Conservation (phyloP, 2,888 invertebrate species). For the Drosophila helvetica region DNA sequence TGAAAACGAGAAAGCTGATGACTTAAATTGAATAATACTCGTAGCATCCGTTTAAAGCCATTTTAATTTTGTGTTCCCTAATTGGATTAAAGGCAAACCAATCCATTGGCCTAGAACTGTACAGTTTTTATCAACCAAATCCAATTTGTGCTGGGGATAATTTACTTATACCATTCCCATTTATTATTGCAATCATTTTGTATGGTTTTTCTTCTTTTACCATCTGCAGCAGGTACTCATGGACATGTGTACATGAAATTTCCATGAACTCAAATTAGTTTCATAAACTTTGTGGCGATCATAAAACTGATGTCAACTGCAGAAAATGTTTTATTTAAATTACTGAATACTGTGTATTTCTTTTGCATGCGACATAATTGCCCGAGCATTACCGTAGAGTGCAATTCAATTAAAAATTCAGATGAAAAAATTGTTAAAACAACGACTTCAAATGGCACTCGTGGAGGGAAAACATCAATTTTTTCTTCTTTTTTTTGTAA, state of each 20-base stretch:
- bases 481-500: neutral
- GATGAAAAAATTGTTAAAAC: conserved; percentile 31
- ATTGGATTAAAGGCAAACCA: conserved; percentile 36
- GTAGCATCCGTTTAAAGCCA: conserved; percentile 12
- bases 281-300: conserved; percentile 45
- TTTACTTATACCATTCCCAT: conserved; percentile 33
- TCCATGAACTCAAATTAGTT: conserved; percentile 46
- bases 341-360: conserved; percentile 10
- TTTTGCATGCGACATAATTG: conserved; percentile 53
- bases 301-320: conserved; percentile 40
- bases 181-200: conserved; percentile 22
- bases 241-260: conserved; percentile 14
- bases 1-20: neutral
- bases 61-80: conserved; percentile 22
- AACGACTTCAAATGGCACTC: conserved; percentile 47
- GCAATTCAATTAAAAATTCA: conserved; percentile 56
- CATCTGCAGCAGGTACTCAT: neutral
- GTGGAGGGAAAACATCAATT: conserved; percentile 6
- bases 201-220: conserved; percentile 23
- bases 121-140: conserved; percentile 39
- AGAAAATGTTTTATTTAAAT: conserved; percentile 39
- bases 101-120: conserved; percentile 17
- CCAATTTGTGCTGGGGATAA: conserved; percentile 31
- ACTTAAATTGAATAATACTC: neutral
- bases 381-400: conserved; percentile 48